A percentile compares a stretch with the other conserved stretches of the same genome.
These are phyloP conservation scores for Tautogolabrus adspersus DNA, from an alignment of 2,113 vertebrate genomes.

Conservation along the genomic window DNA sequence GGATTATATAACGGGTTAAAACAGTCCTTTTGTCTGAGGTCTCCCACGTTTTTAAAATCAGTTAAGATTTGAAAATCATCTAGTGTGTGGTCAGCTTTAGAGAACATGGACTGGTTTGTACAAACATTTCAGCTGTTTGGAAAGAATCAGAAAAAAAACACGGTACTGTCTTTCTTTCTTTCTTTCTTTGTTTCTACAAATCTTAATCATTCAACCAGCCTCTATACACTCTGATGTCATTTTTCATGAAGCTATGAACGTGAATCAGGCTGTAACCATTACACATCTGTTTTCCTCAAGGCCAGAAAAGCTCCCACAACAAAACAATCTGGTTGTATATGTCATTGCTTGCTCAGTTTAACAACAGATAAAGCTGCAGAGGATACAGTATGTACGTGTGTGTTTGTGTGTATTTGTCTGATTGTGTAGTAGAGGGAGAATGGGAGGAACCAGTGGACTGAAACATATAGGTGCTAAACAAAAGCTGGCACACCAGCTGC, in stretches of 20 bases:
- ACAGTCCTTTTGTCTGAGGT: too few relatives aligned
- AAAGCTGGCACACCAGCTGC: conserved; percentile 62
- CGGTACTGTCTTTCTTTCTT: too few relatives aligned
- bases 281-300: conserved; percentile 46
- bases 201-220: too few relatives aligned
- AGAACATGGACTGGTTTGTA: too few relatives aligned
- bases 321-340: conserved; percentile 12
- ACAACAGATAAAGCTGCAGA: conserved; percentile 1
- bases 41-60: too few relatives aligned
- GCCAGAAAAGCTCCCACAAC: conserved; percentile 17
- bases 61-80: too few relatives aligned
- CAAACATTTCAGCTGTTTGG: too few relatives aligned
- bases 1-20: too few relatives aligned
- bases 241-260: conserved; percentile 26
- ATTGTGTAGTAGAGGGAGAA: conserved; percentile 12
- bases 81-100: too few relatives aligned
- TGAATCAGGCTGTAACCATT: conserved; percentile 18
- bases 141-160: too few relatives aligned
- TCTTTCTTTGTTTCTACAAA: too few relatives aligned
- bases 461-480: conserved; percentile 41
- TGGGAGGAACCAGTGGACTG: conserved; percentile 43
- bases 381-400: neutral
- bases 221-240: neutral
- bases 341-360: neutral
- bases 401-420: neutral